Evolutionary conservation across 2,113 vertebrate species (phyloP).

Genomic region (Mesembrinibis cayennensis): DNA sequence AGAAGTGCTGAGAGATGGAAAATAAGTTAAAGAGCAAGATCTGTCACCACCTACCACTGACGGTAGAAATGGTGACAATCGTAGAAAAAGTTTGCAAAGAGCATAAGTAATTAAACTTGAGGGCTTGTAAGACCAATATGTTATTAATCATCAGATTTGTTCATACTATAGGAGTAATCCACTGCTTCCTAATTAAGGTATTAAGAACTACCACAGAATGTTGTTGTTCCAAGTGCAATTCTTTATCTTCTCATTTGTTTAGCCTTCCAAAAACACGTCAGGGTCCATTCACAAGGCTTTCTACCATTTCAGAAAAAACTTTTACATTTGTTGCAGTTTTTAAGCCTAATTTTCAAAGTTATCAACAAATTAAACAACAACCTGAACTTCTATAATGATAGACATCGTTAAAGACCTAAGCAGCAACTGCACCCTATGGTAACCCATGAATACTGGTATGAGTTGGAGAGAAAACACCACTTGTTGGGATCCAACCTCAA

Average conservation of each 20-base stretch:
- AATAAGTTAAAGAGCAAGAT: not conserved
- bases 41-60: not conserved
- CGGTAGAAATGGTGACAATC: not conserved
- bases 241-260: not conserved
- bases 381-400: not conserved
- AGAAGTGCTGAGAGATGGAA: not conserved
- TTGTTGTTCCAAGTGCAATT: not conserved
- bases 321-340: accelerated
- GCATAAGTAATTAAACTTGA: not conserved
- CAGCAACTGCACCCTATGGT: not conserved
- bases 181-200: not conserved
- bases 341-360: not conserved
- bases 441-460: not conserved
- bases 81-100: not conserved
- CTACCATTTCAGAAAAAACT: not conserved
- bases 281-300: not conserved
- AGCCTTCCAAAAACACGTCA: not conserved
- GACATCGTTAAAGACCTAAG: not conserved
- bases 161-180: not conserved
- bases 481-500: not conserved
- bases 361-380: not conserved
- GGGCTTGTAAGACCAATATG: not conserved
- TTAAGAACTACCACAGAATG: not conserved
- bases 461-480: not conserved
- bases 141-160: not conserved